Base-by-base conservation (phyloP, 53 echinoderm and acorn worm species). In the Apostichopus leukothele region DNA sequence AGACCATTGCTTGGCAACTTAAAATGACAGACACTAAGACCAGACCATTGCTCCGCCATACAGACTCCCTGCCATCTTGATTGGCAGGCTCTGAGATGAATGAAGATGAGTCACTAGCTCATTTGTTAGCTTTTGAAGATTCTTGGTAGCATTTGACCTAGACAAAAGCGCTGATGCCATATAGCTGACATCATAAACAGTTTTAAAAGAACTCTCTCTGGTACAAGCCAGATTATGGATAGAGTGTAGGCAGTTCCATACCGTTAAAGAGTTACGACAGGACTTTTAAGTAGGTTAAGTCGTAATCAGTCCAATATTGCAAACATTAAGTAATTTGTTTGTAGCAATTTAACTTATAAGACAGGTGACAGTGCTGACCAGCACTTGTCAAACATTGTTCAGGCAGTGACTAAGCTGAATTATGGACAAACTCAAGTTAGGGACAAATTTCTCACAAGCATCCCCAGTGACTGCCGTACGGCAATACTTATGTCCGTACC, bases 401-500 rank as follows among this genome's bases (percentile, higher is more conserved):
- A 19, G 13, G 60, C 91, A 4, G 91, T 85, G 10, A 14, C 73
- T 0, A 53, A 84, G 23, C 63, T 91, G 9, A 76, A 60, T 8
- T 91, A 91, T 20, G 89, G 88, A 7, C 74, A 89, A 5, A 57
- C 83, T 3, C 91, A 91, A 21, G 89, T 91, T 13, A 75, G 23
- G 9, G 75, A 91, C 52, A 53, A 79, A 91, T 83, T 89, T 1
- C 66, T 91, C 5, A 75, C 66, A 22, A 5, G 89, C 1, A 9
- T 91, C 3, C 83, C 89, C 5, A 50, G 74, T 3, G 89, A 89
- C 6, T 91, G 89, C n/a, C 88, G 91, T 60, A 57, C 91, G 2
- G 76, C 91, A 4, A 75, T 91, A 4, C 52, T 89, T 8, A 91
- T 91, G 91, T 91, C 91, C 20, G 52, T n/a, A 10, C 79, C 50